Percentiles rank a stretch among this genome's conserved stretches.
These are phyloP conservation scores for Tricholauxania praeusta DNA, from an alignment of 2,888 invertebrate genomes.

Conservation along the genomic window DNA sequence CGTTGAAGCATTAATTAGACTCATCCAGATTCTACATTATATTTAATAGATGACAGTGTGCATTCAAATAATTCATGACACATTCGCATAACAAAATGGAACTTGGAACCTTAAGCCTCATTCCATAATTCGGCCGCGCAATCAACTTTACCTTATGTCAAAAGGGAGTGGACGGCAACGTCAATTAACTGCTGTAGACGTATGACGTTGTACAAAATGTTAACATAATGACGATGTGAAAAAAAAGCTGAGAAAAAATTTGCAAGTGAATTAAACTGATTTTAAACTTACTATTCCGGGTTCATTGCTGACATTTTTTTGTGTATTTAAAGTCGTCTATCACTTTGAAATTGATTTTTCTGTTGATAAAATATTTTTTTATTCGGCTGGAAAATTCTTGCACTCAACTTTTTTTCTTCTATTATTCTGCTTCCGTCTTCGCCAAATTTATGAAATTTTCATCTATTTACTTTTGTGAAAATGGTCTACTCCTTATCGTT, in stretches of 20 bases:
- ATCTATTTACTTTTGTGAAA: slow-evolving; percentile 33
- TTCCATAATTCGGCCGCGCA: too few relatives aligned
- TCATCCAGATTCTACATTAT: too few relatives aligned
- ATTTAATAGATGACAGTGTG: too few relatives aligned
- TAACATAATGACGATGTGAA: slow-evolving; percentile 13
- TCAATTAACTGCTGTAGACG: slow-evolving; percentile 1
- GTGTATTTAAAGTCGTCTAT: slow-evolving; percentile 28
- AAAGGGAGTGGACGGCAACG: slow-evolving; percentile 22
- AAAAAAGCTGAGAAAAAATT: not conserved
- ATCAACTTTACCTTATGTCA: too few relatives aligned
- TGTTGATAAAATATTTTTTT: not conserved
- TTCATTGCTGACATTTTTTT: slow-evolving; percentile 74
- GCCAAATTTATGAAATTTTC: slow-evolving; percentile 36
- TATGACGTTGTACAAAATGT: slow-evolving; percentile 28
- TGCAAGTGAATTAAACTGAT: slow-evolving; percentile 14
- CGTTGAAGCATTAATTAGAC: too few relatives aligned
- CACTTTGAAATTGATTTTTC: slow-evolving; percentile 20
- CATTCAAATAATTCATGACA: too few relatives aligned
- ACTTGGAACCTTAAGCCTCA: too few relatives aligned
- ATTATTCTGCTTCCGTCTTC: slow-evolving; percentile 39
- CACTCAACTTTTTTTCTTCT: slow-evolving; percentile 38
- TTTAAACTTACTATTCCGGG: slow-evolving; percentile 82
- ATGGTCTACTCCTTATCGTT: slow-evolving; percentile 13
- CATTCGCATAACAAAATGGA: too few relatives aligned
- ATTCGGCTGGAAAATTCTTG: slow-evolving; percentile 37